A percentile compares a stretch with the other conserved stretches of the same genome.
Conservation (phyloP, 1,140 invertebrate species). For the Arctopsyche grandis region DNA sequence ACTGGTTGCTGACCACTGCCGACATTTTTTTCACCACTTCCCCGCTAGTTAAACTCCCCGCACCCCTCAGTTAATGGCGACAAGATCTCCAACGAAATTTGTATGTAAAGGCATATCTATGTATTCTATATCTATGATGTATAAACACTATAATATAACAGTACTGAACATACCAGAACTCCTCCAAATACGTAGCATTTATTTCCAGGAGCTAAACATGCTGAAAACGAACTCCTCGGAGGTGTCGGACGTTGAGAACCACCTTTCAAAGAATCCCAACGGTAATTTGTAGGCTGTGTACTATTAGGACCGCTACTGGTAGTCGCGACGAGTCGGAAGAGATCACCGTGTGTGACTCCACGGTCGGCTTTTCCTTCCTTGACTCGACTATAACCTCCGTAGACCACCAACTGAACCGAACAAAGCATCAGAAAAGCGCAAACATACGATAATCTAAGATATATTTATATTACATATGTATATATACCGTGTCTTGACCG, state of each 20-base stretch:
- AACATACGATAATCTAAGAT: background rate
- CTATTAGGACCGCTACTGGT: constrained; percentile 62
- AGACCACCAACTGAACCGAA: constrained; percentile 73
- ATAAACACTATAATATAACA: too few species aligned
- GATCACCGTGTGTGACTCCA: constrained; percentile 83
- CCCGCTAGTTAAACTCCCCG: too few species aligned
- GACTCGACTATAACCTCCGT: constrained; percentile 86
- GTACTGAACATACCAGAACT: constrained; percentile 56
- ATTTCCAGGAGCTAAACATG: constrained; percentile 64
- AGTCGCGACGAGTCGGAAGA: constrained; percentile 78
- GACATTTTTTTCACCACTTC: too few species aligned
- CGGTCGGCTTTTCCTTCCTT: constrained; percentile 85
- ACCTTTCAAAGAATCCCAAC: constrained; percentile 50
- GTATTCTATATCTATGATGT: too few species aligned
- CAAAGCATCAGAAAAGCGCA: background rate
- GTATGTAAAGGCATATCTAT: too few species aligned
- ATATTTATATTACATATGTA: background rate
- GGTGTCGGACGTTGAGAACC: constrained; percentile 43
- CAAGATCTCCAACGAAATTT: too few species aligned
- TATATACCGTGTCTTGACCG: constrained; percentile 59
- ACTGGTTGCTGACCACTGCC: too few species aligned
- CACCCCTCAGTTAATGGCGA: too few species aligned
- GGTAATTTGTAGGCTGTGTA: constrained; percentile 57
- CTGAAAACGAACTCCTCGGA: constrained; percentile 46
- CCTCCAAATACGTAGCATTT: constrained; percentile 72